Percentiles rank a stretch among this genome's conserved stretches.
phyloP scores from a whole-genome alignment of 2,113 vertebrate genomes.

The Salvelinus alpinus region DNA sequence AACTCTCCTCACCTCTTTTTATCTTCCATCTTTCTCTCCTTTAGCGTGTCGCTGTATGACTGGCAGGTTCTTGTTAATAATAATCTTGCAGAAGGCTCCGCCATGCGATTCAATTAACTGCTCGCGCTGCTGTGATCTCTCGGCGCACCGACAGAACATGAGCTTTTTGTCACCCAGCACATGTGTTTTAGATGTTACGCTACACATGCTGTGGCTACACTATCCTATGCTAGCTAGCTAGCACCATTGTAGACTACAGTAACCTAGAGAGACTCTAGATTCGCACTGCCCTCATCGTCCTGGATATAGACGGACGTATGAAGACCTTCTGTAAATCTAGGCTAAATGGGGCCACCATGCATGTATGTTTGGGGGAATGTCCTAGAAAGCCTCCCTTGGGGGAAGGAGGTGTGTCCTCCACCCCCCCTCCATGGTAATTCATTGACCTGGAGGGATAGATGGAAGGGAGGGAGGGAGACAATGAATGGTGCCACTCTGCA shows the following conservation, averaged over 20 bases:
- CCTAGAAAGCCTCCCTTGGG: background rate
- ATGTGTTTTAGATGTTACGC: background rate
- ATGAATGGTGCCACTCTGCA: conserved; percentile 30
- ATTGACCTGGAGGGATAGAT: conserved; percentile 33
- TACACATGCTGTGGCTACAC: background rate
- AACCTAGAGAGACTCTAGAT: background rate
- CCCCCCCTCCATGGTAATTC: too few relatives aligned
- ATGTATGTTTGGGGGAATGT: background rate
- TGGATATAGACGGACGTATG: background rate
- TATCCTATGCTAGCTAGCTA: background rate
- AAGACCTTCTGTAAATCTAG: background rate
- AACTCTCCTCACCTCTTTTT: background rate
- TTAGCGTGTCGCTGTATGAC: background rate
- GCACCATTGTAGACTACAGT: background rate
- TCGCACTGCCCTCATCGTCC: background rate
- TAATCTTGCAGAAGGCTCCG: conserved; percentile 36
- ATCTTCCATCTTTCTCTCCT: background rate
- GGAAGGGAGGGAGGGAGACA: conserved; percentile 15
- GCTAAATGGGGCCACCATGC: background rate
- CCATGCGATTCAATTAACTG: conserved; percentile 56
- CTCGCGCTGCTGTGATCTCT: conserved; percentile 57
- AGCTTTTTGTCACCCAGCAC: background rate
- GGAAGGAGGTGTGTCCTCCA: background rate
- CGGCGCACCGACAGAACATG: background rate
- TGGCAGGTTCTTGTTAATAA: conserved; percentile 50